phyloP scores from a whole-genome alignment of 2,113 vertebrate genomes.

The Burhinus oedicnemus region DNA sequence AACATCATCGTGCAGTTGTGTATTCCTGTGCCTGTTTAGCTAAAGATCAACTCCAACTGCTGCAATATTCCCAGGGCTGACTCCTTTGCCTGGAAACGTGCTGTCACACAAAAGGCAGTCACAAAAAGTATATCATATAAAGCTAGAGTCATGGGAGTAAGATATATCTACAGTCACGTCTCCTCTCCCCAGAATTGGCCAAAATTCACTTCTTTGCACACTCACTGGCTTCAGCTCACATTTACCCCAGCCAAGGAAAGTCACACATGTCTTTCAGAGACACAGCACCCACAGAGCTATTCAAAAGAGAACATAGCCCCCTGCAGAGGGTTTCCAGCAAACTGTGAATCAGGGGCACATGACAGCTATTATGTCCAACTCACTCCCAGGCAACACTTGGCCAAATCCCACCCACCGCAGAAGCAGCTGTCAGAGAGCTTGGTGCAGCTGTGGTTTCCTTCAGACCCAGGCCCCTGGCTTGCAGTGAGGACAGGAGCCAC shows the following conservation, averaged over 20 bases:
- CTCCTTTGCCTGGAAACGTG: not conserved
- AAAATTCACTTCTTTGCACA: not conserved
- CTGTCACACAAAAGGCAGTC: not conserved
- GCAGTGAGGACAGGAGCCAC: not conserved
- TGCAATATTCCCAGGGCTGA: not conserved
- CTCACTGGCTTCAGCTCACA: not conserved
- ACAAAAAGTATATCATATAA: not conserved
- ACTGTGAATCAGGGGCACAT: not conserved
- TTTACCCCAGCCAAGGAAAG: not conserved
- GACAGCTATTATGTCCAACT: not conserved
- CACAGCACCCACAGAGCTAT: not conserved
- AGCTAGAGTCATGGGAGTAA: not conserved
- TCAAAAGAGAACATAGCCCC: not conserved
- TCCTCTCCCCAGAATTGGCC: not conserved
- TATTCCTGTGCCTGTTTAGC: not conserved
- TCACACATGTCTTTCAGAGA: not conserved
- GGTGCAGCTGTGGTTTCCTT: not conserved
- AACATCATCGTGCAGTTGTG: not conserved
- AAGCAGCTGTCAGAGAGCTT: not conserved
- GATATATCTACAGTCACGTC: too few relatives aligned
- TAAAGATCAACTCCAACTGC: not conserved
- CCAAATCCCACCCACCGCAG: not conserved
- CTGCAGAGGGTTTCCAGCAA: not conserved
- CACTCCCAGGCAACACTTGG: not conserved
- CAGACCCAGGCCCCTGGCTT: not conserved